These are phyloP conservation scores for Mellilla xanthometata DNA, from an alignment of 2,888 invertebrate genomes.

Conservation along the genomic window DNA sequence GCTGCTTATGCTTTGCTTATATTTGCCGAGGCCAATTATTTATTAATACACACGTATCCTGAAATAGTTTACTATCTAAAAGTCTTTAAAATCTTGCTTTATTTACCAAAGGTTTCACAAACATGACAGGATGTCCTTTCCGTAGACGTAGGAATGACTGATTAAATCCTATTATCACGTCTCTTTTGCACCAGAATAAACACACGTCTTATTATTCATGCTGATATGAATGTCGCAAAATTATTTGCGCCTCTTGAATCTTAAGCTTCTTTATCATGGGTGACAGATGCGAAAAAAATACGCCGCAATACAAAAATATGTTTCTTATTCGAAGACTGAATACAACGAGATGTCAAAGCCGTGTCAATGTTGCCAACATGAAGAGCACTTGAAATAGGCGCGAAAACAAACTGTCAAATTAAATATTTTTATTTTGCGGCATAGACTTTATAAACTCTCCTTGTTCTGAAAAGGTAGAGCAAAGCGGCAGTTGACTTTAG, in stretches of 20 bases:
- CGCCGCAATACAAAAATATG: constrained; percentile 42
- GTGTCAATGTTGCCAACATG: constrained; percentile 67
- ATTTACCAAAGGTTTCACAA: constrained; percentile 13
- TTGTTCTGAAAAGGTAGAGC: no score
- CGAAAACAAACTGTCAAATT: constrained; percentile 50
- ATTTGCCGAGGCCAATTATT: no score
- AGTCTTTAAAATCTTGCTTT: constrained; percentile 2
- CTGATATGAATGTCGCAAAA: constrained; percentile 20
- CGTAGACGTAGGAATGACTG: constrained; percentile 27
- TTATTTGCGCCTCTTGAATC: constrained; percentile 17
- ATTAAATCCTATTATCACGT: constrained; percentile 19
- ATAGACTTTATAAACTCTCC: no score
- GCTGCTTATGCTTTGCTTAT: no score
- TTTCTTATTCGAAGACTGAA: constrained; percentile 47
- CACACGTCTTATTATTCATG: constrained; percentile 17
- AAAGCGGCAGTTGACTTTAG: no score
- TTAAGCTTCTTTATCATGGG: constrained; percentile 3
- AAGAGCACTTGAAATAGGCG: constrained; percentile 66
- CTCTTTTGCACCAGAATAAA: constrained; percentile 25
- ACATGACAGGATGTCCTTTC: constrained; percentile 20
- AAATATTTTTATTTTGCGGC: constrained; percentile 39
- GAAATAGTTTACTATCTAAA: no score
- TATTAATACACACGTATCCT: no score
- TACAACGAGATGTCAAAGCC: constrained; percentile 66
- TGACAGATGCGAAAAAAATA: constrained; percentile 48